Evolutionary conservation across 2,797 vertebrate species (phyloP).

Genomic region (Podarcis lilfordi): DNA sequence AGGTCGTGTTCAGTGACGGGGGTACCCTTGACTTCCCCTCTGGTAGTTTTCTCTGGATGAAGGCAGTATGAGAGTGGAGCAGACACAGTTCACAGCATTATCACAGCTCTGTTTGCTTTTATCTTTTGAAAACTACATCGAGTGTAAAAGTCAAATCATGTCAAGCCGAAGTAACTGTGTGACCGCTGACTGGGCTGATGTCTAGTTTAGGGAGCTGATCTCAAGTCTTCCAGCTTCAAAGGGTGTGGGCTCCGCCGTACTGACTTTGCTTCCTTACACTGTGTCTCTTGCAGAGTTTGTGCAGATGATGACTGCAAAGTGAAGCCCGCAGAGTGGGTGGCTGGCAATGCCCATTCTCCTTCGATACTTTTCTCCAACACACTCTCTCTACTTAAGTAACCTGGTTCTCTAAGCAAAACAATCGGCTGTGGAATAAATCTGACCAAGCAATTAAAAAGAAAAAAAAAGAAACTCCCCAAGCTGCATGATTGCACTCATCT

Average conservation of each 20-base stretch:
- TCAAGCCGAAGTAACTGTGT: too few relatives aligned
- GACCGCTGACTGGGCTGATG: background rate
- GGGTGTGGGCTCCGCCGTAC: background rate
- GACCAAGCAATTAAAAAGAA: constrained; percentile 67
- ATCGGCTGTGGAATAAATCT: constrained; percentile 70
- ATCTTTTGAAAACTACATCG: background rate
- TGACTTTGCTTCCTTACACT: background rate
- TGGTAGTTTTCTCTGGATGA: too few relatives aligned
- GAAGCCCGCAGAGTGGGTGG: constrained; percentile 68
- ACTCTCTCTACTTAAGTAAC: constrained; percentile 61
- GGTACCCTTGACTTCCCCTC: background rate
- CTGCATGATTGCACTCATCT: constrained; percentile 72
- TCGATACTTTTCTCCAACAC: constrained; percentile 56
- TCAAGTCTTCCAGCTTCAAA: too few relatives aligned
- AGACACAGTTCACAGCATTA: background rate
- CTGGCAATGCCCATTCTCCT: constrained; percentile 66
- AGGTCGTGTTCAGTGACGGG: too few relatives aligned
- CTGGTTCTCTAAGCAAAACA: constrained; percentile 70
- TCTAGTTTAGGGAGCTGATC: background rate
- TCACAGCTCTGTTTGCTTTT: background rate
- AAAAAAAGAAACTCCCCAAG: constrained; percentile 64
- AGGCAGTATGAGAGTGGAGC: background rate
- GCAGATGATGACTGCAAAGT: constrained; percentile 96
- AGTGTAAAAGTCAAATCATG: background rate
- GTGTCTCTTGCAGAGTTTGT: constrained; percentile 85